A percentile compares a stretch with the other conserved stretches of the same genome.
Conservation (phyloP, 2,888 invertebrate genomes). For the Saturnia japonica region DNA sequence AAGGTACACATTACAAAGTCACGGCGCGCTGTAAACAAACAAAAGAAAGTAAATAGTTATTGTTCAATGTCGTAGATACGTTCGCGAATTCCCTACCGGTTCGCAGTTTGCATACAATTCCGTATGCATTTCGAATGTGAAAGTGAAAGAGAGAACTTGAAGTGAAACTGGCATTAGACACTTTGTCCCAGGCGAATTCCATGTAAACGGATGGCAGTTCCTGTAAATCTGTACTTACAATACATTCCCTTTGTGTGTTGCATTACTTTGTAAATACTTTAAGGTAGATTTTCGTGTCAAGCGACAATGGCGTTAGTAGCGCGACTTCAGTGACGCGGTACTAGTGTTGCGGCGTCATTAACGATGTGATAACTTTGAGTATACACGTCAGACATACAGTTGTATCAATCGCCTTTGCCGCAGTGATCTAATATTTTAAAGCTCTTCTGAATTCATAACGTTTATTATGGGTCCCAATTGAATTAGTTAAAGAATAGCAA, state of each 20-base stretch:
- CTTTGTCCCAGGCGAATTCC: constrained; percentile 13
- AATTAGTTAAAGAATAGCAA: no score
- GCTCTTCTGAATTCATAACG: no score
- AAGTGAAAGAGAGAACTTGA: constrained; percentile 21
- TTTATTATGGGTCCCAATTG: no score
- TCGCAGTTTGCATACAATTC: constrained; percentile 19
- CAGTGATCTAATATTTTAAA: no score
- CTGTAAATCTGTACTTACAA: not conserved
- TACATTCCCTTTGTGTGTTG: not conserved
- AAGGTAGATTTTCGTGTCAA: no score
- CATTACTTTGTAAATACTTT: no score
- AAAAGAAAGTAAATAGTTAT: constrained; percentile 3
- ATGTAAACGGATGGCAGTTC: not conserved
- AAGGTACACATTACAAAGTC: constrained; percentile 6
- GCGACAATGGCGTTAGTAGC: no score
- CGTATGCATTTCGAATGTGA: constrained; percentile 22
- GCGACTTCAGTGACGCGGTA: no score
- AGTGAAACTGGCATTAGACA: constrained; percentile 16
- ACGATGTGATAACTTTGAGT: no score
- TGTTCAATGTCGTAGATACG: not conserved
- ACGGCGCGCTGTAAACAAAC: not conserved
- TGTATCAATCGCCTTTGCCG: no score
- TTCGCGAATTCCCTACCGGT: constrained; percentile 21
- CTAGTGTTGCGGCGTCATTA: no score
- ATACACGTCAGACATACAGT: no score